Evolutionary conservation across 2,888 invertebrate species (phyloP), one percentile per base, ranked within the genome.

Genomic region (Neoascia interrupta): DNA sequence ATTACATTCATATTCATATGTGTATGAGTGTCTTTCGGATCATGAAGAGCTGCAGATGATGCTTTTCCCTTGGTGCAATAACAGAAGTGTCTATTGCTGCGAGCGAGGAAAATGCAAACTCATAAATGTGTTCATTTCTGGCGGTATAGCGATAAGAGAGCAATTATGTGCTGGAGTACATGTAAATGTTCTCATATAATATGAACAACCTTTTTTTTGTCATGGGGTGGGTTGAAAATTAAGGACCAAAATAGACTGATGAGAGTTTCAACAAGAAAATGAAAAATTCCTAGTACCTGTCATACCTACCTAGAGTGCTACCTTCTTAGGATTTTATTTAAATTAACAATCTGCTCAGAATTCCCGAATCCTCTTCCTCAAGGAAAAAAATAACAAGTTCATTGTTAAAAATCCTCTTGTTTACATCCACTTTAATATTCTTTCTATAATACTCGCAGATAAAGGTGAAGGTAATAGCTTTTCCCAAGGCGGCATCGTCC

Each of bases 81-180:
- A 85, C 83, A 85, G 83, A 84, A 83, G 84, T 85, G 88, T 87
- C 88, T 87, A 84, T 88, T 85, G 85, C 87, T 87, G 82, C 83
- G 83, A 86, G 87, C 87, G 84, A 87, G 87, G 87, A 82, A 53
- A 54, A 18, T 72, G 58, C 5, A 21, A 63, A 47, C 43, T 63
- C 13, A 13, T 18, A 47, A 58, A 56, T 47, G 23, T 47, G n/a
- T 19, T 28, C 28, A 6, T 45, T 8, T 31, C 39, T 47, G 51
- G 43, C 6, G 36, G 19, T 3, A 3, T 26, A 13, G 41, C 47
- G 54, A 75, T 68, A 69, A 75, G 58, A 45, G 60, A 37, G 31
- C 47, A 74, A 68, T 53, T 54, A 68, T 41, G 41, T 61, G 41
- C 28, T 15, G 19, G 58, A 58, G 51, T n/a, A 53, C 26, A 69